Base-by-base conservation (phyloP, 2,888 invertebrate species). In the Pantelozetes paolii region DNA sequence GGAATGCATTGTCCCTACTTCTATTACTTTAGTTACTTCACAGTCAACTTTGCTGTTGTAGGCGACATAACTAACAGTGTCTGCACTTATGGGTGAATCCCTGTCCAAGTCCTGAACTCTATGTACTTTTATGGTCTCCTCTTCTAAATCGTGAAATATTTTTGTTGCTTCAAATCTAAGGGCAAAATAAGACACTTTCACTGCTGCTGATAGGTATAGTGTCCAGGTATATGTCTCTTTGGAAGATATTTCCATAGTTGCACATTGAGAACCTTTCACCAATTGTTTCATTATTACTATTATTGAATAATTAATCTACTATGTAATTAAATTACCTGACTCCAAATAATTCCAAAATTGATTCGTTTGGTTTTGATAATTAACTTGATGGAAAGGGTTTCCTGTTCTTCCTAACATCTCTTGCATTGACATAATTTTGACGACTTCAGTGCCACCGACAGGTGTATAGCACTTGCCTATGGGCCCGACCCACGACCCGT, bases 321-420 rank as follows among this genome's bases (percentile, higher is more conserved):
- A n/a, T n/a, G n/a, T n/a, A n/a, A n/a, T n/a, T 23, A 54, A 54
- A 23, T 23, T 54, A 54, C 54, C 54, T 3, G 11, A 9, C 13
- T 54, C 23, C 26, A 54, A 23, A 54, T 54, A 54, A 54, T 54
- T 54, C 54, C 54, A 54, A n/a, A n/a, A n/a, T n/a, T n/a, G n/a
- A n/a, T n/a, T n/a, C n/a, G n/a, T n/a, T n/a, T n/a, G n/a, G n/a
- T n/a, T n/a, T n/a, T n/a, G n/a, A n/a, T n/a, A n/a, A n/a, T n/a
- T n/a, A n/a, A n/a, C n/a, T n/a, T n/a, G n/a, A n/a, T n/a, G 23
- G n/a, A 54, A 54, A 3, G 11, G 13, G 9, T n/a, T 2, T 54
- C 54, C 9, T 20, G 11, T 8, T 13, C 23, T 2, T 23, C n/a
- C 54, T 18, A 9, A 6, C 2, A 9, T 54, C 26, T 18, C 54